A percentile compares a stretch with the other conserved stretches of the same genome.
phyloP scores from a whole-genome alignment of 1,140 invertebrate species.

The Cryptotermes secundus region DNA sequence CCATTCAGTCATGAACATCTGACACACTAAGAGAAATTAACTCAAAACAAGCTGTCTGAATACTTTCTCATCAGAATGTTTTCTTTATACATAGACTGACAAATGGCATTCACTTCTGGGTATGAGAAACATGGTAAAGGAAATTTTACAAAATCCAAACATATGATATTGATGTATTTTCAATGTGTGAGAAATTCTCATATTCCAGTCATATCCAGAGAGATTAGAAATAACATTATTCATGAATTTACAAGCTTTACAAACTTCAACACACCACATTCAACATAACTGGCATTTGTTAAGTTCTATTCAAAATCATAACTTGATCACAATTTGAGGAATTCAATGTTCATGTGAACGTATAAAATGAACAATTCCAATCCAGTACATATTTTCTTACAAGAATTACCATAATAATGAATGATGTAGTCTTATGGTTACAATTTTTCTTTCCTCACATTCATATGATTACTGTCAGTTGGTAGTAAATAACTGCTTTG shows the following conservation, averaged over 20 bases:
- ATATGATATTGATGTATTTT: background rate
- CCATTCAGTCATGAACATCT: background rate
- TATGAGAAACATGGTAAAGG: background rate
- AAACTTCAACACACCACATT: background rate
- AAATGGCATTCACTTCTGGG: background rate
- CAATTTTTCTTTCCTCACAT: background rate
- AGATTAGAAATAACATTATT: background rate
- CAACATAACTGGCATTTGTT: background rate
- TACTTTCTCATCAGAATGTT: background rate
- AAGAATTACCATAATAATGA: background rate
- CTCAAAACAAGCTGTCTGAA: background rate
- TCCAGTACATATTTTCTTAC: too few relatives aligned
- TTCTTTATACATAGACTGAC: background rate
- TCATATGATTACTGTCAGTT: background rate
- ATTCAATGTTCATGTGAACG: too few relatives aligned
- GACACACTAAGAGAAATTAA: background rate
- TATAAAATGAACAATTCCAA: too few relatives aligned
- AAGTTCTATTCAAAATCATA: too few relatives aligned
- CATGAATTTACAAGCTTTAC: background rate
- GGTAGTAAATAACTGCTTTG: background rate
- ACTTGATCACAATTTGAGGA: too few relatives aligned
- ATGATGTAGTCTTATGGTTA: background rate
- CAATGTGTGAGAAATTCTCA: background rate
- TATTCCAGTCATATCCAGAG: conserved; percentile 13
- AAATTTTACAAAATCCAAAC: conserved; percentile 1